phyloP scores from a whole-genome alignment of 2,113 vertebrate species.

The Okapia johnstoni region DNA sequence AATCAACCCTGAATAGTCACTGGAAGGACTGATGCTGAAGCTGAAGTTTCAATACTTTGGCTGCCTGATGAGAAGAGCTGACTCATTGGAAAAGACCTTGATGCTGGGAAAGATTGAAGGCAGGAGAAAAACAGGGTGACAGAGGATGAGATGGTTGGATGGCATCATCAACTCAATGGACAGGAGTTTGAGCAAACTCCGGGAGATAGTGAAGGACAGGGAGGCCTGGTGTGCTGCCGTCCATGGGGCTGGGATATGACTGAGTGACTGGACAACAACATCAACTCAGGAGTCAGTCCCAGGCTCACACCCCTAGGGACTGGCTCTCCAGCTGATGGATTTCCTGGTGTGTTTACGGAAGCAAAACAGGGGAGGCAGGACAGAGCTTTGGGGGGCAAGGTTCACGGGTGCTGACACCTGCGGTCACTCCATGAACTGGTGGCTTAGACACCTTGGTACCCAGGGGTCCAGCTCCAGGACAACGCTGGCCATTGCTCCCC shows the following conservation, averaged over 20 bases:
- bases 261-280: neutral
- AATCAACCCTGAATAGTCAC: neutral
- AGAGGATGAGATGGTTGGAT: neutral
- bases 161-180: neutral
- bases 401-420: too few species aligned
- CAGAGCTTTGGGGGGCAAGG: rapidly evolving
- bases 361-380: neutral
- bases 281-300: too few species aligned
- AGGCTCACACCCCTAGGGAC: rapidly evolving
- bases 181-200: neutral
- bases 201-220: neutral
- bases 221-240: neutral
- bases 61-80: neutral
- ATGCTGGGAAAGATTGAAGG: neutral
- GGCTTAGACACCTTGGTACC: neutral
- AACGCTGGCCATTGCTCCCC: neutral
- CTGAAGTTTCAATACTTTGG: neutral
- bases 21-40: neutral
- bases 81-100: neutral
- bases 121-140: neutral
- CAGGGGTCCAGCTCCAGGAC: neutral
- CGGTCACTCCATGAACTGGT: rapidly evolving
- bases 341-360: neutral
- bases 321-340: neutral
- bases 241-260: neutral